phyloP scores from a whole-genome alignment of 1,140 invertebrate genomes.

The Papilio dardanus region DNA sequence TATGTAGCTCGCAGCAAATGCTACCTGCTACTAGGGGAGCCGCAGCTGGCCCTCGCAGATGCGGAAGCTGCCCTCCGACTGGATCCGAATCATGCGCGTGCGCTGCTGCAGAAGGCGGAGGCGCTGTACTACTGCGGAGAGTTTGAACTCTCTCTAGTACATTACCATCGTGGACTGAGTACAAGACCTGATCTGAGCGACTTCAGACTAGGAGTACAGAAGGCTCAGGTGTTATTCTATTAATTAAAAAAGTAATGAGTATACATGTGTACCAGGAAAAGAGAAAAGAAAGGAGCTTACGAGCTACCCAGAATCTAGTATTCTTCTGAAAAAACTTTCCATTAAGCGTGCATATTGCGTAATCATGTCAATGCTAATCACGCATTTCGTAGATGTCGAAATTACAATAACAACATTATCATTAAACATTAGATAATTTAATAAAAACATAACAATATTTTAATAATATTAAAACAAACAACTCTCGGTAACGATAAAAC shows the following conservation, averaged over 20 bases:
- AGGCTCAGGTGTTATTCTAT: conserved; percentile 86
- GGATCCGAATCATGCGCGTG: conserved; percentile 91
- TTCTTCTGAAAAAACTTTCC: too few relatives aligned
- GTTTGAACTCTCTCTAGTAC: conserved; percentile 96
- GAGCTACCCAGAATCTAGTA: too few relatives aligned
- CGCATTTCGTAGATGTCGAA: too few relatives aligned
- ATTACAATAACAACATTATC: too few relatives aligned
- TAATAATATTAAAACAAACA: background rate
- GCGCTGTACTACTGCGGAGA: conserved; percentile 95
- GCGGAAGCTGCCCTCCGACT: conserved; percentile 90
- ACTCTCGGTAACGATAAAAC: conserved; percentile 4
- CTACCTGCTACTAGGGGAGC: conserved; percentile 93
- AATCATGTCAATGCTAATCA: too few relatives aligned
- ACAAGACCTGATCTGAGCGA: conserved; percentile 92
- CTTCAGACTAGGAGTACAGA: conserved; percentile 95
- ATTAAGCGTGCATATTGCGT: too few relatives aligned
- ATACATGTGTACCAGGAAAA: background rate
- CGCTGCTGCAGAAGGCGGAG: conserved; percentile 96
- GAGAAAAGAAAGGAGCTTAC: background rate
- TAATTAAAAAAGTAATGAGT: background rate
- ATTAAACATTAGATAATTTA: too few relatives aligned
- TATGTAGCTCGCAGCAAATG: conserved; percentile 95
- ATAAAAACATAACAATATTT: too few relatives aligned
- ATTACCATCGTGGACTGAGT: conserved; percentile 93
- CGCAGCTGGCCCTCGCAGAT: conserved; percentile 91